phyloP scores from a whole-genome alignment of 2,888 invertebrate species.

The Anagyrus pseudococci region DNA sequence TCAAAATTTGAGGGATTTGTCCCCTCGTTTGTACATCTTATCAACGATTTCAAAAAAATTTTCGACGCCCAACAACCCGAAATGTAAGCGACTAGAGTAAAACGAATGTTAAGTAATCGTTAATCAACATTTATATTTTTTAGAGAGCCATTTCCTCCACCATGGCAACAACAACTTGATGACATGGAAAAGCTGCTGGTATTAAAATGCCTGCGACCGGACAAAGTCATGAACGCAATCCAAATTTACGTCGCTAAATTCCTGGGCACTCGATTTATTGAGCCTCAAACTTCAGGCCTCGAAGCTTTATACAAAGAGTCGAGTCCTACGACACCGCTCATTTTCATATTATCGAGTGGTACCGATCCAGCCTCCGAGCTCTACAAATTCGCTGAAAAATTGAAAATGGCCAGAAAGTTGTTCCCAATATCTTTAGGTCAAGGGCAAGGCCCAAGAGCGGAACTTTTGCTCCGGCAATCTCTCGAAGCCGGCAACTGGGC shows the following conservation, averaged over 20 bases:
- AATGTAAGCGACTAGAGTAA: constrained; percentile 59
- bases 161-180: no score
- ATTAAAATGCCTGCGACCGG: constrained; percentile 81
- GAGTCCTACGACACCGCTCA: constrained; percentile 77
- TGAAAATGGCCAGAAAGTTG: constrained; percentile 77
- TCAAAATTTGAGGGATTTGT: constrained; percentile 71
- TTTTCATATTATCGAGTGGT: constrained; percentile 89
- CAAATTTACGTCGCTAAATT: constrained; percentile 75
- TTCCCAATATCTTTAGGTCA: constrained; percentile 87
- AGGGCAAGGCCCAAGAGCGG: constrained; percentile 87
- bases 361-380: constrained; percentile 87
- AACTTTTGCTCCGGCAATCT: constrained; percentile 64
- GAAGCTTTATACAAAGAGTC: constrained; percentile 83
- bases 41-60: constrained; percentile 67
- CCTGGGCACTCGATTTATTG: constrained; percentile 80
- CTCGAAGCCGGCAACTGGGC: constrained; percentile 85
- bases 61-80: constrained; percentile 77
- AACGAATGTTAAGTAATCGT: not conserved
- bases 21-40: constrained; percentile 65
- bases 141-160: constrained; percentile 74
- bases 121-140: not conserved
- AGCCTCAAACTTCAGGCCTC: constrained; percentile 86
- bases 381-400: constrained; percentile 82
- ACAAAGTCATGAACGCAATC: constrained; percentile 83
- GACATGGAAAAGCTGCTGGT: constrained; percentile 80